A percentile compares a stretch with the other conserved stretches of the same genome.
phyloP scores from a whole-genome alignment of 2,797 vertebrate species.

The Hydrolagus colliei region DNA sequence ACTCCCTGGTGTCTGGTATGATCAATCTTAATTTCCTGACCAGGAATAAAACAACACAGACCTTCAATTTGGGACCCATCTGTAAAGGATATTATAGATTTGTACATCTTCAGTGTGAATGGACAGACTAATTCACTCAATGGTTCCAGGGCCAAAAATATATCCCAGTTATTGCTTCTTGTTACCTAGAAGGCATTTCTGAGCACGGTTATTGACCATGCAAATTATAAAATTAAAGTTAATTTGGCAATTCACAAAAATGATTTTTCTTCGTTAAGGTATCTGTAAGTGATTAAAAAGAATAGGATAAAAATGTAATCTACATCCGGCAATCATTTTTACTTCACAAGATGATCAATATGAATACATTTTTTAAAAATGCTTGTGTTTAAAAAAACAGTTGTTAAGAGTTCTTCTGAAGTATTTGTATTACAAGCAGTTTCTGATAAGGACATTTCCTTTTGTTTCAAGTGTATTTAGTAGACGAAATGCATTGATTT shows the following conservation, averaged over 20 bases:
- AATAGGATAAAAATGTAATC: background rate
- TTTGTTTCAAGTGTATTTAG: constrained; percentile 27
- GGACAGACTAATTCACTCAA: constrained; percentile 47
- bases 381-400: constrained; percentile 37
- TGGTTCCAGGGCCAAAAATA: constrained; percentile 46
- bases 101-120: constrained; percentile 44
- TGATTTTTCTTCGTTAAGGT: constrained; percentile 36
- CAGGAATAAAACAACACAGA: constrained; percentile 49
- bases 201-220: constrained; percentile 38
- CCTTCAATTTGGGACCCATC: constrained; percentile 49
- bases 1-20: constrained; percentile 52
- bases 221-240: constrained; percentile 38
- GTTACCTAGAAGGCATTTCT: constrained; percentile 37
- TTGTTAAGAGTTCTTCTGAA: background rate
- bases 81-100: constrained; percentile 55
- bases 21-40: constrained; percentile 66
- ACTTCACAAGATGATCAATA: constrained; percentile 33
- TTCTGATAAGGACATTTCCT: constrained; percentile 19
- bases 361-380: constrained; percentile 34
- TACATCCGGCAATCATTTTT: constrained; percentile 14
- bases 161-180: constrained; percentile 44
- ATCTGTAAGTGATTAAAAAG: constrained; percentile 25
- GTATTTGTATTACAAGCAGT: background rate
- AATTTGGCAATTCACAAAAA: constrained; percentile 27
- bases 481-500: constrained; percentile 4